Percentiles rank a stretch among this genome's conserved stretches.
Conservation (phyloP, 2,888 invertebrate species). For the Mythimna impura region DNA sequence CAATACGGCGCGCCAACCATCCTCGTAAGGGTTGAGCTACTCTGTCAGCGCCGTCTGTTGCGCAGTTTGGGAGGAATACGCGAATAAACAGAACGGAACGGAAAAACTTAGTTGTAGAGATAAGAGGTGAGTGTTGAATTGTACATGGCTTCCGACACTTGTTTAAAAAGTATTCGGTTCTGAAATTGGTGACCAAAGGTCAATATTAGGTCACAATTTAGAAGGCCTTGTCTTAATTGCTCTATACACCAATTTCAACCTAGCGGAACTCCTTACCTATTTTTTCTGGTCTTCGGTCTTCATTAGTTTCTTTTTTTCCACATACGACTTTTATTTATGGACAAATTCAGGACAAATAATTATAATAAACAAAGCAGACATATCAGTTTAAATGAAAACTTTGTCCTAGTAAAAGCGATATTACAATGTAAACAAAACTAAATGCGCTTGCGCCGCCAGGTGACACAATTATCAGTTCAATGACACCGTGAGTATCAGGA, state of each 20-base stretch:
- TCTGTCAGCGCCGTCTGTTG: too few relatives aligned
- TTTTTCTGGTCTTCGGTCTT: background rate
- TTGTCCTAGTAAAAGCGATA: conserved; percentile 7
- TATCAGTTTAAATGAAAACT: conserved; percentile 16
- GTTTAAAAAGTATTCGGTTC: background rate
- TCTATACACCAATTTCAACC: background rate
- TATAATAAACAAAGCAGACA: background rate
- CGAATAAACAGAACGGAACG: too few relatives aligned
- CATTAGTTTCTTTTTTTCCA: background rate
- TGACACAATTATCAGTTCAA: conserved; percentile 54
- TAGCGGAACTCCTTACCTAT: background rate
- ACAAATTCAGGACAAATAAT: background rate
- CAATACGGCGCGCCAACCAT: too few relatives aligned
- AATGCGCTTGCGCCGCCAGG: conserved; percentile 35
- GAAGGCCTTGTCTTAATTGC: background rate
- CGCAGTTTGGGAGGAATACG: too few relatives aligned
- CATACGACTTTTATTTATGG: background rate
- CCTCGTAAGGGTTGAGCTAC: too few relatives aligned
- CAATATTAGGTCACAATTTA: background rate
- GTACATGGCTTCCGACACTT: background rate
- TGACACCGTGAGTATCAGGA: conserved; percentile 37
- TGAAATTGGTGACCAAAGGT: background rate
- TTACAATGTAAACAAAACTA: conserved; percentile 19
- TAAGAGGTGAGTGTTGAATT: too few relatives aligned
- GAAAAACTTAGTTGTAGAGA: too few relatives aligned